A percentile compares a stretch with the other conserved stretches of the same genome.
These are phyloP conservation scores for Botia almorhae DNA, from an alignment of 2,797 vertebrate species.

Conservation along the genomic window DNA sequence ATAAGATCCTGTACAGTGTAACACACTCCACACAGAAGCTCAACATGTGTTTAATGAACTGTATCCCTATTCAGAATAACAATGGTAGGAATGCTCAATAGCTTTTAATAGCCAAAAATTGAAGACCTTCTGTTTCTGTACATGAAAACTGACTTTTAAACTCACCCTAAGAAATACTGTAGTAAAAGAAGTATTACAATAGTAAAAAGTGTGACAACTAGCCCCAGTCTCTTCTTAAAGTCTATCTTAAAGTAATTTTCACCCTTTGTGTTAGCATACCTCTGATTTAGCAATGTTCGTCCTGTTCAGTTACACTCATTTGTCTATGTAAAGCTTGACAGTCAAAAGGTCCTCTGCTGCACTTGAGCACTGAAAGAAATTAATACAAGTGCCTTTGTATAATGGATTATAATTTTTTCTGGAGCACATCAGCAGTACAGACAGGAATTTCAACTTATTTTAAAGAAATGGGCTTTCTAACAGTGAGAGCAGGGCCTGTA, in stretches of 20 bases:
- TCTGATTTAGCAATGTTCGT: constrained; percentile 38
- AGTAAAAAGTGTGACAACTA: background rate
- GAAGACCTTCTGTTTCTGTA: no score
- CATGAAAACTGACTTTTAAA: background rate
- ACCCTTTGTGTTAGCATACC: constrained; percentile 6
- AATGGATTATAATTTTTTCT: constrained; percentile 49
- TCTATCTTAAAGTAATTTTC: background rate
- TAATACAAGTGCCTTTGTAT: constrained; percentile 53
- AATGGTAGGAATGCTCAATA: background rate
- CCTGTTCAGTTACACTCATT: constrained; percentile 53
- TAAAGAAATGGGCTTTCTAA: constrained; percentile 27
- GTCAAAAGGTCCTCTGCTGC: constrained; percentile 51
- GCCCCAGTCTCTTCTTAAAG: background rate
- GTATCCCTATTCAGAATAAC: background rate
- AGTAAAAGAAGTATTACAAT: no score
- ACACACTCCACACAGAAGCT: background rate
- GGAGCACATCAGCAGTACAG: constrained; percentile 26
- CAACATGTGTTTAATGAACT: background rate
- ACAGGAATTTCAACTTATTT: constrained; percentile 39
- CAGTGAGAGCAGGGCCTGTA: constrained; percentile 13
- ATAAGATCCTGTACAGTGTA: background rate
- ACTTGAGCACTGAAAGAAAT: constrained; percentile 41
- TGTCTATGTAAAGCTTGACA: constrained; percentile 38
- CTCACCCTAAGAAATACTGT: background rate
- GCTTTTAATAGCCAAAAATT: no score